Conservation (phyloP, 2,888 invertebrate species). For the Strigamia transsilvanica region DNA sequence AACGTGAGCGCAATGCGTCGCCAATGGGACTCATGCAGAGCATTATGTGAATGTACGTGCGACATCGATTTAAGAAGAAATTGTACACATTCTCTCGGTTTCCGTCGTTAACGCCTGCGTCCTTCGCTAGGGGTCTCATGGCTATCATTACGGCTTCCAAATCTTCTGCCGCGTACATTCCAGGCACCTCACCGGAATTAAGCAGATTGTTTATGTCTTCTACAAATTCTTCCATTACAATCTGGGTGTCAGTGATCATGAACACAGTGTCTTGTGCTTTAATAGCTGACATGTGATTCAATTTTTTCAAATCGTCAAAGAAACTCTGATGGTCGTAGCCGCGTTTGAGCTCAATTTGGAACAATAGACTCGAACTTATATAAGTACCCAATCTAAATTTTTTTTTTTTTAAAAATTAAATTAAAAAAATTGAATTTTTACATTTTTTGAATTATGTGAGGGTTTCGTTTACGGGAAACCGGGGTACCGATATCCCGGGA, state of each 20-base stretch:
- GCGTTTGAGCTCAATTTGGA: conserved; percentile 85
- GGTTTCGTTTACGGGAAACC: no score
- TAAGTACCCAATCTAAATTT: conserved; percentile 52
- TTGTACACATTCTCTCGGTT: conserved; percentile 79
- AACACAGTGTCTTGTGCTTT: conserved; percentile 80
- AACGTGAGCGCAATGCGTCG: conserved; percentile 77
- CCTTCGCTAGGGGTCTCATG: conserved; percentile 76
- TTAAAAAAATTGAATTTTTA: not conserved
- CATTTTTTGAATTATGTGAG: not conserved
- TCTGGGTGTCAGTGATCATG: conserved; percentile 88
- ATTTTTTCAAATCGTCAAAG: conserved; percentile 82
- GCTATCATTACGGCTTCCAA: conserved; percentile 83
- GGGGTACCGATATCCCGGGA: no score
- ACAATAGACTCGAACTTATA: conserved; percentile 70
- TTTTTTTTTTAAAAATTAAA: no score
- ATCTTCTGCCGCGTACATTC: conserved; percentile 81
- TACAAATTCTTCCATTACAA: conserved; percentile 86
- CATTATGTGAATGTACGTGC: conserved; percentile 83
- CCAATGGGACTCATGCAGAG: conserved; percentile 92
- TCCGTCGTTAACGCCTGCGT: conserved; percentile 73
- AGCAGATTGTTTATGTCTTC: conserved; percentile 92
- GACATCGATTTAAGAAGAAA: conserved; percentile 83
- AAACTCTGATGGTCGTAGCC: conserved; percentile 84
- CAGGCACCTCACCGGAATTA: conserved; percentile 90
- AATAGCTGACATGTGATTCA: conserved; percentile 82